A percentile compares a stretch with the other conserved stretches of the same genome.
These are phyloP conservation scores for Hecatera dysodea DNA, from an alignment of 2,888 invertebrate genomes.

Conservation along the genomic window DNA sequence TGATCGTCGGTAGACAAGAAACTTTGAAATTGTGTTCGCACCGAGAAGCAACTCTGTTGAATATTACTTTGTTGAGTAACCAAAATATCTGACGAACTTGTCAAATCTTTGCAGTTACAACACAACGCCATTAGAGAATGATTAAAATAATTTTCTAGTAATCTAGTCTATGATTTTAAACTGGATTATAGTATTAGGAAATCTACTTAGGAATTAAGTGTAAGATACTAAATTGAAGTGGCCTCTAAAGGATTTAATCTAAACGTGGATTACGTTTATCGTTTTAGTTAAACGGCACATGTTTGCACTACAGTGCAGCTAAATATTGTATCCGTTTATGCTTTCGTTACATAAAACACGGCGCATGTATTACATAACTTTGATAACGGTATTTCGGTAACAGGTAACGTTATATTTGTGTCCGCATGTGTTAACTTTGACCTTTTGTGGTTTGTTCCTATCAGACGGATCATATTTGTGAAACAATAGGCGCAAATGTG, in stretches of 20 bases:
- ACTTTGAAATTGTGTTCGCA: conserved; percentile 43
- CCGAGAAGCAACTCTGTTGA: conserved; percentile 17
- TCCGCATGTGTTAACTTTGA: neutral
- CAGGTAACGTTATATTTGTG: conserved; percentile 27
- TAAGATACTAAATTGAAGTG: conserved; percentile 35
- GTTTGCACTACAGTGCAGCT: conserved; percentile 10
- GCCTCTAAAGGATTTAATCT: conserved; percentile 39
- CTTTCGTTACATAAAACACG: conserved; percentile 35
- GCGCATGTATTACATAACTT: conserved; percentile 17
- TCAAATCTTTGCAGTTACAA: conserved; percentile 42
- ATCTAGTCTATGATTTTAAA: conserved; percentile 37
- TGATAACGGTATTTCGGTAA: conserved; percentile 43
- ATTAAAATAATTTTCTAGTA: conserved; percentile 35
- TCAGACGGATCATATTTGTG: conserved; percentile 3
- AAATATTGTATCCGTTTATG: conserved; percentile 36
- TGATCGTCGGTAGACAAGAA: conserved; percentile 1
- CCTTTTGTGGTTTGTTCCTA: conserved; percentile 15
- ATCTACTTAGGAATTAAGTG: conserved; percentile 11
- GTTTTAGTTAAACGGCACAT: conserved; percentile 24
- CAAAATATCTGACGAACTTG: conserved; percentile 45
- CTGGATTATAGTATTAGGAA: conserved; percentile 42
- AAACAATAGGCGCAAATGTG: conserved; percentile 1
- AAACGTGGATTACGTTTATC: conserved; percentile 34
- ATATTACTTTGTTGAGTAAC: conserved; percentile 41
- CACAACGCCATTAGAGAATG: conserved; percentile 34